These are phyloP conservation scores for Pseudochirops cupreus DNA, from an alignment of 2,797 vertebrate genomes.

Conservation along the genomic window DNA sequence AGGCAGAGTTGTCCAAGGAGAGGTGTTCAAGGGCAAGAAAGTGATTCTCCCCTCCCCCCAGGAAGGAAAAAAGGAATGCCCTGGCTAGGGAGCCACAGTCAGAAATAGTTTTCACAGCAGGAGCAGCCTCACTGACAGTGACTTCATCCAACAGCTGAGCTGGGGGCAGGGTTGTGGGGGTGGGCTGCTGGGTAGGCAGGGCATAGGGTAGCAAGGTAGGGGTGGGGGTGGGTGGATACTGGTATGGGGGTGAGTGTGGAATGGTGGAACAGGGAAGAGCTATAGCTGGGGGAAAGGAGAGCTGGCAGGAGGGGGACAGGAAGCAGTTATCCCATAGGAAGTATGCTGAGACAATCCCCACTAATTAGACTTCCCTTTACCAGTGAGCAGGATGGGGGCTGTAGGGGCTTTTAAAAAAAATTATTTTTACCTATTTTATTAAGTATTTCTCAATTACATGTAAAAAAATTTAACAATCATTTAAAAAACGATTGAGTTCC, in stretches of 20 bases:
- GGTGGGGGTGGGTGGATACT: not conserved
- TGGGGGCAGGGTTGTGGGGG: not conserved
- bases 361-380: not conserved
- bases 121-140: not conserved
- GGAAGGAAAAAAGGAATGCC: not conserved
- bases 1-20: not conserved
- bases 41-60: not conserved
- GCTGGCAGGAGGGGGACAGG: not conserved
- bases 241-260: not conserved
- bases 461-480: not conserved
- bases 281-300: not conserved
- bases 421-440: not conserved
- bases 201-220: not conserved
- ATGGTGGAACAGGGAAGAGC: not conserved
- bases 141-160: not conserved
- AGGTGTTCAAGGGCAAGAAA: not conserved
- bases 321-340: not conserved
- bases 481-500: not conserved
- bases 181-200: not conserved
- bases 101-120: slow-evolving; percentile 1
- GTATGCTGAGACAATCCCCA: not conserved
- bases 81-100: not conserved
- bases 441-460: not conserved
- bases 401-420: not conserved
- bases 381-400: not conserved